Percentiles rank a stretch among this genome's conserved stretches.
phyloP scores from a whole-genome alignment of 2,113 vertebrate species.

The Carassius auratus region DNA sequence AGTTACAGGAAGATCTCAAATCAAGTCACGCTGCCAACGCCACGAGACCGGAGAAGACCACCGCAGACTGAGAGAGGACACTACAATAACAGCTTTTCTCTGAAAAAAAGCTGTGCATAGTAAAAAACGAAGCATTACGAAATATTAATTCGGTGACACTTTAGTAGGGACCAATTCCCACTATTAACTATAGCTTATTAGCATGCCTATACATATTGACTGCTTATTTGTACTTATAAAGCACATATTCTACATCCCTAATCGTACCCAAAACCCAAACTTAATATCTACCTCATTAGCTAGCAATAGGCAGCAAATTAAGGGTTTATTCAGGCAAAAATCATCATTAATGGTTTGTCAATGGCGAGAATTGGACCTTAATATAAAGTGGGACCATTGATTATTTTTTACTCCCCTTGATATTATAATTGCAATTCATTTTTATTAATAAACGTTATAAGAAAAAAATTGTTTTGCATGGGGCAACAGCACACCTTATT shows the following conservation, averaged over 20 bases:
- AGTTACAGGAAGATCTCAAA: slow-evolving; percentile 31
- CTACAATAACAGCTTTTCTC: background rate
- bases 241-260: too few species aligned
- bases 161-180: too few species aligned
- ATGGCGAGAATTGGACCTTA: too few species aligned
- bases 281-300: too few species aligned
- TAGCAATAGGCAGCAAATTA: too few species aligned
- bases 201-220: too few species aligned
- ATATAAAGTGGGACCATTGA: background rate
- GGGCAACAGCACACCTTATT: background rate
- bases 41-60: slow-evolving; percentile 12
- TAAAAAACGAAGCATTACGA: background rate
- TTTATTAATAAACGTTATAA: background rate
- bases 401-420: background rate
- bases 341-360: too few species aligned
- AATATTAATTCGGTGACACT: background rate
- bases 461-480: background rate
- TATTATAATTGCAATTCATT: background rate
- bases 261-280: too few species aligned
- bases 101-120: background rate
- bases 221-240: too few species aligned
- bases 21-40: slow-evolving; percentile 26
- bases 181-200: too few species aligned
- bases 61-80: background rate
- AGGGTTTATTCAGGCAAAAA: too few species aligned